Percentiles rank a stretch among this genome's conserved stretches.
Conservation (phyloP, 2,888 invertebrate species). For the Nomada goodeniana region DNA sequence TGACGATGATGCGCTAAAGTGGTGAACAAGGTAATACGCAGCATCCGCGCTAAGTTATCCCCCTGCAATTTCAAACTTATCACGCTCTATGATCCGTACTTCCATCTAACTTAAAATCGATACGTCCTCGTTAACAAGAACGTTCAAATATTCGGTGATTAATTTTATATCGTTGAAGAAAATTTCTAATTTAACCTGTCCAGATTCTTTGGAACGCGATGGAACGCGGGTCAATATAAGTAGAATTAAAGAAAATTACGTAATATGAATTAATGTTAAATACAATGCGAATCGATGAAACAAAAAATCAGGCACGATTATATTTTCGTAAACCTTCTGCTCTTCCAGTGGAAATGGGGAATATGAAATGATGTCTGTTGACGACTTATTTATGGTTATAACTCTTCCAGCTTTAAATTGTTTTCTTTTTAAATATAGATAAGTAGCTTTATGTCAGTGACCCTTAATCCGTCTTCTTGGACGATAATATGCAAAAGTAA, state of each 20-base stretch:
- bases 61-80: constrained; percentile 30
- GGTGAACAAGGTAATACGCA: constrained; percentile 67
- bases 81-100: constrained; percentile 5
- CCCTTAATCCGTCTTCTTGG: background rate
- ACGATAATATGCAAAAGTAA: background rate
- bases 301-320: background rate
- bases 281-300: background rate
- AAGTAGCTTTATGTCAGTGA: background rate
- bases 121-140: background rate
- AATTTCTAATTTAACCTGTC: background rate
- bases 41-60: constrained; percentile 67
- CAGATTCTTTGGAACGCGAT: too few species aligned
- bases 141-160: background rate
- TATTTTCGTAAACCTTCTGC: background rate
- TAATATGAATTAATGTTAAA: background rate
- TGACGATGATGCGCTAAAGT: constrained; percentile 67
- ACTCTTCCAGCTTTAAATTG: too few species aligned
- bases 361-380: background rate
- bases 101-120: constrained; percentile 24
- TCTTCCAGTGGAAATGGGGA: background rate
- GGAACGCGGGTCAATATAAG: too few species aligned
- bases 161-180: background rate
- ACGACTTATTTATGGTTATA: background rate
- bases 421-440: background rate
- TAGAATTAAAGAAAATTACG: too few species aligned